These are phyloP conservation scores for Poeciliopsis prolifica DNA, from an alignment of 2,113 vertebrate species.

Conservation along the genomic window DNA sequence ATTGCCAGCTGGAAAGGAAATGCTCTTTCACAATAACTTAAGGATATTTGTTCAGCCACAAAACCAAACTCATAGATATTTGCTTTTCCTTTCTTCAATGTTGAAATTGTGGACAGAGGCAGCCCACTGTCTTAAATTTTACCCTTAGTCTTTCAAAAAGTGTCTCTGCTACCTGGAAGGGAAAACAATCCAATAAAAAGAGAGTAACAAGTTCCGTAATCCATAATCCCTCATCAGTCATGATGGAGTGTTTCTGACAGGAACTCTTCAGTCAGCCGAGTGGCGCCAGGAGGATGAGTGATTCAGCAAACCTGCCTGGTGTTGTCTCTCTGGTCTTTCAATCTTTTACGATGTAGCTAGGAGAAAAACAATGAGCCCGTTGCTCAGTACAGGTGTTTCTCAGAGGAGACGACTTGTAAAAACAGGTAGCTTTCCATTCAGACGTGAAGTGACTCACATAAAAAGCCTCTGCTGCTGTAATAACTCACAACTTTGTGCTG, in stretches of 20 bases:
- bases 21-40: slow-evolving; percentile 30
- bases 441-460: slow-evolving; percentile 74
- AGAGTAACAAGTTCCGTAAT: slow-evolving; percentile 77
- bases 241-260: slow-evolving; percentile 81
- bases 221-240: slow-evolving; percentile 74
- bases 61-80: not conserved
- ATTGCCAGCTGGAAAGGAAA: slow-evolving; percentile 30
- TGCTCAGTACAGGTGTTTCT: slow-evolving; percentile 79
- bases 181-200: slow-evolving; percentile 60
- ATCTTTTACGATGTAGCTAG: slow-evolving; percentile 74
- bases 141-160: slow-evolving; percentile 25
- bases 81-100: not conserved
- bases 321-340: slow-evolving; percentile 77
- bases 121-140: slow-evolving; percentile 20
- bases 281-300: slow-evolving; percentile 86
- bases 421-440: slow-evolving; percentile 79
- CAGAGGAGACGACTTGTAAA: slow-evolving; percentile 80
- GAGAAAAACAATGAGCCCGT: slow-evolving; percentile 78
- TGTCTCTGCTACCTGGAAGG: slow-evolving; percentile 28
- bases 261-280: slow-evolving; percentile 79
- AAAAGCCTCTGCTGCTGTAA: slow-evolving; percentile 68
- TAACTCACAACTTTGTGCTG: slow-evolving; percentile 65
- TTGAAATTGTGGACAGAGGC: slow-evolving; percentile 14
- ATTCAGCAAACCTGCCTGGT: slow-evolving; percentile 85
- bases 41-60: slow-evolving; percentile 7